Percentiles rank a stretch among this genome's conserved stretches.
These are phyloP conservation scores for Lissocephala sabroskyi DNA, from an alignment of 2,888 invertebrate genomes.

Conservation along the genomic window DNA sequence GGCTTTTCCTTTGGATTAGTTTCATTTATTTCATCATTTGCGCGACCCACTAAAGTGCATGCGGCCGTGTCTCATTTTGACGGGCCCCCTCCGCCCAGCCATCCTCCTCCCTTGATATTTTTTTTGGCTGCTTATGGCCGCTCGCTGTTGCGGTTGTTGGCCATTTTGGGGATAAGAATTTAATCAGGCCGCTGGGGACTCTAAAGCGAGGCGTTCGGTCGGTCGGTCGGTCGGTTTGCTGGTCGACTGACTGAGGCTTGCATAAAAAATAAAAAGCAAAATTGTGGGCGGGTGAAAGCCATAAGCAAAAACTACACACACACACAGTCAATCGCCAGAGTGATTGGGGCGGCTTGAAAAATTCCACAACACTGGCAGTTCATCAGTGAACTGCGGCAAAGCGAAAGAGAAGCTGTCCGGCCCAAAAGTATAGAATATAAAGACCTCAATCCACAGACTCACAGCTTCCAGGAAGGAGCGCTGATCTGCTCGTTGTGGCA, in stretches of 20 bases:
- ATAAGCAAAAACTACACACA: no score
- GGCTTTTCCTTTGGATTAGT: conserved; percentile 57
- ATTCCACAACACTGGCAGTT: no score
- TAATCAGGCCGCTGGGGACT: conserved; percentile 64
- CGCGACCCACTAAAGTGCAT: conserved; percentile 56
- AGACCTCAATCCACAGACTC: no score
- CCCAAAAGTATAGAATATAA: no score
- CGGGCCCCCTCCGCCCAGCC: neutral
- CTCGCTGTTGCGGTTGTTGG: conserved; percentile 18
- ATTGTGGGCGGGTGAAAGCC: no score
- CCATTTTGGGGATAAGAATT: conserved; percentile 41
- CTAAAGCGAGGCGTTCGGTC: conserved; percentile 48
- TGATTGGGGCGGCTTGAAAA: no score
- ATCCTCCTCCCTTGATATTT: neutral
- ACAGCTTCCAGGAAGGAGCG: no score
- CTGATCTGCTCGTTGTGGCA: no score
- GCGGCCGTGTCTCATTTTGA: conserved; percentile 13
- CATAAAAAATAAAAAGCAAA: conserved; percentile 1
- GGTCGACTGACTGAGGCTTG: conserved; percentile 18
- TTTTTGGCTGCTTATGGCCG: conserved; percentile 9
- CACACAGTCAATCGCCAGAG: no score
- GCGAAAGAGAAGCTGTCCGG: no score
- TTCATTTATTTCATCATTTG: conserved; percentile 63
- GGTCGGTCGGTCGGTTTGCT: no score
- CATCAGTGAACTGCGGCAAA: no score